Base-by-base conservation (phyloP, 2,888 invertebrate species). In the Monochamus alternatus region DNA sequence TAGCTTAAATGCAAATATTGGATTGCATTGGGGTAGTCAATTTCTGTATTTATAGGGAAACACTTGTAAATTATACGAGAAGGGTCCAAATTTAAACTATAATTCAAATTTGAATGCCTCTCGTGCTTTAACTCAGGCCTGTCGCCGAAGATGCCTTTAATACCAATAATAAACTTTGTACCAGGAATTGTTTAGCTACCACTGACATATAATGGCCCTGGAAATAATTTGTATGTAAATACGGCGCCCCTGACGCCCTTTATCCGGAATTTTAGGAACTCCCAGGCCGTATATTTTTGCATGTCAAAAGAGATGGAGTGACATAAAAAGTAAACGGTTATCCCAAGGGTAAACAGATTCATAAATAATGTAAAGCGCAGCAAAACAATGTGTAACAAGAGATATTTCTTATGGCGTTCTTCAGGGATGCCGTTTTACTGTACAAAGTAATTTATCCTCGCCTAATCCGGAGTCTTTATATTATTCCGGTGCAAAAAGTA, bases 361-460 rank as follows among this genome's bases (percentile, higher is more conserved):
- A 75, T 76, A 74, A 76, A 78, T 78, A 78, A 74, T 74, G 67
- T 68, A 74, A 68, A 74, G 10, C 52, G 32, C 14, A 12, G 52
- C 66, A 66, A 32, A 66, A 52, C 66, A 66, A 66, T 52, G 51
- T 66, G 66, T 55, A 52, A 52, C 66, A 55, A n/a, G 66, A 66
- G 52, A 66, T 31, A 66, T 32, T 30, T 65, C 65, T 65, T 65
- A 10, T 32, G 31, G 51, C 31, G 31, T 66, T 66, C 66, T 66
- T 66, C 52, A 51, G 52, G 22, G 14, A 14, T n/a, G 64, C 31
- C 14, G 22, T 55, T 22, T 38, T 47, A 66, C 31, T 31, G 52
- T 14, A 14, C 32, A 52, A 52, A 32, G 32, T 66, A 66, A 66
- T 52, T 66, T 66, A 66, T 66, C 14, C 65, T 52, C 9, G 22